phyloP scores from a whole-genome alignment of 1,140 invertebrate species.

The Pemphigus obesinymphae region DNA sequence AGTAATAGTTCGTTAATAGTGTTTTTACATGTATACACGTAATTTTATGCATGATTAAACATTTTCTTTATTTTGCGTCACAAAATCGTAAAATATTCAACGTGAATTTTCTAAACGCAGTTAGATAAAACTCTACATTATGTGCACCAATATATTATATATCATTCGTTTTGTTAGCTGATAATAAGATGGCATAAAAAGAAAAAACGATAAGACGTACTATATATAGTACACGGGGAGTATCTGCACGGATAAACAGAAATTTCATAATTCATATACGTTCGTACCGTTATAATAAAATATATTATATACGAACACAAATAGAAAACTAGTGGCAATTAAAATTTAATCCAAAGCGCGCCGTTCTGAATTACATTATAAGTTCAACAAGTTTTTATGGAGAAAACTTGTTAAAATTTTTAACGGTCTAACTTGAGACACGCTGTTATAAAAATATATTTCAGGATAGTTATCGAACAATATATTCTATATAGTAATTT shows the following conservation, averaged over 20 bases:
- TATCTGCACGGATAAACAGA: background rate
- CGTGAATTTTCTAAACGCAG: background rate
- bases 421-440: too few species aligned
- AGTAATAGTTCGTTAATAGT: background rate
- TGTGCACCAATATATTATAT: background rate
- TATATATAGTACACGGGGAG: background rate
- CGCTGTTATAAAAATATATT: background rate
- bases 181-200: background rate
- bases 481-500: background rate
- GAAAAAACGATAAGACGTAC: background rate
- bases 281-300: background rate
- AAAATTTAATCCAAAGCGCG: conserved; percentile 11
- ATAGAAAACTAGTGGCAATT: conserved; percentile 1
- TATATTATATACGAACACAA: background rate
- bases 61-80: background rate
- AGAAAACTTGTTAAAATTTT: background rate
- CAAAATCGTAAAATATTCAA: background rate
- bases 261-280: background rate
- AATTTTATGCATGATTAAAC: background rate
- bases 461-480: background rate
- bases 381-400: background rate
- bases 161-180: background rate
- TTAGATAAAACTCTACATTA: background rate
- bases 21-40: background rate
- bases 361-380: background rate